These are phyloP conservation scores for Beroe forskalii DNA, from an alignment of 37 sponge, comb jelly and placozoan species.

Conservation along the genomic window DNA sequence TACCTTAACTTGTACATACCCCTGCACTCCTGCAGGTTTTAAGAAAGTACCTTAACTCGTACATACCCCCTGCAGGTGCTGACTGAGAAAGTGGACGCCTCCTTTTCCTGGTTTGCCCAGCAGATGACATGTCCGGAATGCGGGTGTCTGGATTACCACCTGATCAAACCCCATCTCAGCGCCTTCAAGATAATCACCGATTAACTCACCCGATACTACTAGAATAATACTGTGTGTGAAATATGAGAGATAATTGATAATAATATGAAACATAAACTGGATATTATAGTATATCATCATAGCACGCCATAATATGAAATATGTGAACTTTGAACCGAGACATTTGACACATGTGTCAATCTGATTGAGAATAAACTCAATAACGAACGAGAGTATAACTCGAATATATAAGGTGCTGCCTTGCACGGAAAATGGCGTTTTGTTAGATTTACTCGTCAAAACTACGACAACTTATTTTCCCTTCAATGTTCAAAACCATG, in stretches of 20 bases:
- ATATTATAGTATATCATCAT: background rate
- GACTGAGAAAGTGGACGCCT: background rate
- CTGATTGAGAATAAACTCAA: background rate
- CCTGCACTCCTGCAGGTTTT: too few species aligned
- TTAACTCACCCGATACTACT: too few species aligned
- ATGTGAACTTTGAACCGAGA: too few species aligned
- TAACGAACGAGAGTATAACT: too few species aligned
- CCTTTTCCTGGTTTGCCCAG: constrained; percentile 63
- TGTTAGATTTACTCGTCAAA: background rate
- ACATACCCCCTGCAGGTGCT: constrained; percentile 59
- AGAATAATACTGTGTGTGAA: background rate
- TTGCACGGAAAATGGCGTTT: background rate
- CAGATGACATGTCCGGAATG: constrained; percentile 74
- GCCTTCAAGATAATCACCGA: constrained; percentile 50
- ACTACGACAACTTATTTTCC: too few species aligned
- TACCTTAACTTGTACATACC: too few species aligned
- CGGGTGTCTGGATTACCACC: constrained; percentile 79
- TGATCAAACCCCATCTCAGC: constrained; percentile 72
- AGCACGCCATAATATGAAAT: too few species aligned
- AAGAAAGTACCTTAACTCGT: too few species aligned
- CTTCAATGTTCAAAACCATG: too few species aligned
- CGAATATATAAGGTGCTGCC: too few species aligned
- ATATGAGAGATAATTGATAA: background rate
- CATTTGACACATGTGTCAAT: background rate
- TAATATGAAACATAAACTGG: background rate